Evolutionary conservation across 37 sponge, comb jelly and placozoan species (phyloP).

Genomic region (Corticium candelabrum): DNA sequence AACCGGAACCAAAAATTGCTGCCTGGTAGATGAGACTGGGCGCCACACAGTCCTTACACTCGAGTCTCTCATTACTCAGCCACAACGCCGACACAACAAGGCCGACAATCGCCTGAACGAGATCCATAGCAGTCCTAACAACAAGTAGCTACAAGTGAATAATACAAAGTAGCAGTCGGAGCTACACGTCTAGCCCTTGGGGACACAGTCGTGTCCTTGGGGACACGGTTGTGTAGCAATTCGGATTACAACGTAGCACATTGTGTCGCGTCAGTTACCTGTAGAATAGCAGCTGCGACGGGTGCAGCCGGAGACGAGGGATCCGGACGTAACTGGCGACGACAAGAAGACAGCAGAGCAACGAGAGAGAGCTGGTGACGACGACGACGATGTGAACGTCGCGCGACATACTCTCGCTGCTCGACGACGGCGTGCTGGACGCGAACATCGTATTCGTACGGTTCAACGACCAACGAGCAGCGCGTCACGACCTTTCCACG

Average conservation of each 20-base stretch:
- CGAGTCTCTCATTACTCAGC: neutral
- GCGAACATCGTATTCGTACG: no score
- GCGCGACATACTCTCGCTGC: neutral
- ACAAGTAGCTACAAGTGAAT: neutral
- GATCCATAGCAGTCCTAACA: slow-evolving; percentile 45
- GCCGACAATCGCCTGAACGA: slow-evolving; percentile 36
- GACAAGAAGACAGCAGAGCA: slow-evolving; percentile 34
- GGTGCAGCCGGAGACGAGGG: slow-evolving; percentile 38
- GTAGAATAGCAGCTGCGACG: slow-evolving; percentile 41
- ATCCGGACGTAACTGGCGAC: slow-evolving; percentile 46
- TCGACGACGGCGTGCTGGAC: neutral
- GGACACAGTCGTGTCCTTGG: no score
- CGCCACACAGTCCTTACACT: slow-evolving; percentile 14
- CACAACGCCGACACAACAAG: slow-evolving; percentile 13
- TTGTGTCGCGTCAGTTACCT: slow-evolving; percentile 47
- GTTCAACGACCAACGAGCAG: no score
- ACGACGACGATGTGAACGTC: slow-evolving; percentile 23
- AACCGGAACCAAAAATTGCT: slow-evolving; percentile 35
- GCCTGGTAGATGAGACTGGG: slow-evolving; percentile 44
- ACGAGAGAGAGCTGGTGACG: slow-evolving; percentile 35
- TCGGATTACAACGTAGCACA: no score
- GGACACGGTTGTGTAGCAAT: no score
- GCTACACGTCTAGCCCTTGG: no score
- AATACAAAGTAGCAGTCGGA: neutral
- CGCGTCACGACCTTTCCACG: no score